Evolutionary conservation across 2,888 invertebrate species (phyloP).

Genomic region (Tetragnatha montana): DNA sequence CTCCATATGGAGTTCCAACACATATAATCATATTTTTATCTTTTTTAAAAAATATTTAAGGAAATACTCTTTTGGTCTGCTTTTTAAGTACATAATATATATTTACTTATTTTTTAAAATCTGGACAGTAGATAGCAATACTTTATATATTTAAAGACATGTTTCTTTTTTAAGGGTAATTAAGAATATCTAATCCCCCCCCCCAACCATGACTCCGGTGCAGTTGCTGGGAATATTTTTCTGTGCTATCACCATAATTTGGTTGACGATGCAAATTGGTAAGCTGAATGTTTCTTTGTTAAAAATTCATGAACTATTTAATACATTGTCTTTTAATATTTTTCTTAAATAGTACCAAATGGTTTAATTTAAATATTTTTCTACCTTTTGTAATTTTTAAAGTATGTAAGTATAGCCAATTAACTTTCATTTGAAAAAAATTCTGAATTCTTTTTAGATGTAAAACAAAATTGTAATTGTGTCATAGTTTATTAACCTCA

Average conservation of each 20-base stretch:
- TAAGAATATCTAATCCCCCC: not conserved
- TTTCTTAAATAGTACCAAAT: not conserved
- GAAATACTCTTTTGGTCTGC: too few relatives aligned
- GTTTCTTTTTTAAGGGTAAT: not conserved
- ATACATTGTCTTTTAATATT: not conserved
- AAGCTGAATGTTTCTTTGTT: not conserved
- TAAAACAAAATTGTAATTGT: not conserved
- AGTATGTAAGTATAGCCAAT: not conserved
- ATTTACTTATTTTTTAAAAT: too few relatives aligned
- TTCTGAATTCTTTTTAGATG: too few relatives aligned
- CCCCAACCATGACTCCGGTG: conserved; percentile 44
- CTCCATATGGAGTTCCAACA: too few relatives aligned
- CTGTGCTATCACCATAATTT: conserved; percentile 38
- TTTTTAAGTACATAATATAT: too few relatives aligned
- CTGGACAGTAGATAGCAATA: too few relatives aligned
- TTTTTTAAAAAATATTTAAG: too few relatives aligned
- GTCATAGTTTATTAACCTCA: not conserved
- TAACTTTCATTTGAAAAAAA: not conserved
- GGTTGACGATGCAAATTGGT: conserved; percentile 55
- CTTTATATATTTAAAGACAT: too few relatives aligned
- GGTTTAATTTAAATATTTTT: not conserved
- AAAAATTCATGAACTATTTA: not conserved
- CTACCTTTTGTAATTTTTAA: not conserved
- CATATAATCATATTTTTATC: too few relatives aligned
- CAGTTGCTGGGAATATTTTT: conserved; percentile 52